Evolutionary conservation across 2,797 vertebrate species (phyloP).

Genomic region (Spinus pinus): DNA sequence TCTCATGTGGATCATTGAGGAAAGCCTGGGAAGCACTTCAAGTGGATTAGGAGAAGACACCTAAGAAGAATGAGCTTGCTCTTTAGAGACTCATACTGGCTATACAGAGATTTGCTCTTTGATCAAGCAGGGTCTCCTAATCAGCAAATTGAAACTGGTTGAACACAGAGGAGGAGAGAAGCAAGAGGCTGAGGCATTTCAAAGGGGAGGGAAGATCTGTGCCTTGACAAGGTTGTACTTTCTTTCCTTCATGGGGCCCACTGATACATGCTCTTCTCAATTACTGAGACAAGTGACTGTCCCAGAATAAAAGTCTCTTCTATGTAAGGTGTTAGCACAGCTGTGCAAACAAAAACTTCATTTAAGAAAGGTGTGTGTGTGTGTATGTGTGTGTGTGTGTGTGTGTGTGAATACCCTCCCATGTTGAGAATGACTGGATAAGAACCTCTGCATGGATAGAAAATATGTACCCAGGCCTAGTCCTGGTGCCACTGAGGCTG

Average conservation of each 20-base stretch:
- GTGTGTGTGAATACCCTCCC: background rate
- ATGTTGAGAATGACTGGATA: background rate
- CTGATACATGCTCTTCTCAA: background rate
- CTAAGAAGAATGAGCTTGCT: background rate
- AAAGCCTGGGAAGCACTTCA: background rate
- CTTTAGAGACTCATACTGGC: background rate
- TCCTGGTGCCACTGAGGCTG: background rate
- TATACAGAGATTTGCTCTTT: background rate
- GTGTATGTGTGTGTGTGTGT: background rate
- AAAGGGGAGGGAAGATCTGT: background rate
- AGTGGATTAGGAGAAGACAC: background rate
- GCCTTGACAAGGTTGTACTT: background rate
- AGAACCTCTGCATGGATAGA: background rate
- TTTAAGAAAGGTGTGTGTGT: background rate
- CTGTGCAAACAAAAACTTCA: background rate
- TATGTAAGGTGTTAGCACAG: background rate
- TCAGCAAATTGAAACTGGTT: background rate
- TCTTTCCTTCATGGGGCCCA: background rate
- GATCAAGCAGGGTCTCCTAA: background rate
- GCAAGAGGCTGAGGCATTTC: background rate
- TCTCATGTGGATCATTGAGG: accelerated
- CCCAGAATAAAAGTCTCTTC: background rate
- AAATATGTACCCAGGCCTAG: background rate
- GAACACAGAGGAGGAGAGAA: background rate
- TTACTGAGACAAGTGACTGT: background rate